phyloP scores from a whole-genome alignment of 1,140 invertebrate species.

The Stegodyphus dumicola region DNA sequence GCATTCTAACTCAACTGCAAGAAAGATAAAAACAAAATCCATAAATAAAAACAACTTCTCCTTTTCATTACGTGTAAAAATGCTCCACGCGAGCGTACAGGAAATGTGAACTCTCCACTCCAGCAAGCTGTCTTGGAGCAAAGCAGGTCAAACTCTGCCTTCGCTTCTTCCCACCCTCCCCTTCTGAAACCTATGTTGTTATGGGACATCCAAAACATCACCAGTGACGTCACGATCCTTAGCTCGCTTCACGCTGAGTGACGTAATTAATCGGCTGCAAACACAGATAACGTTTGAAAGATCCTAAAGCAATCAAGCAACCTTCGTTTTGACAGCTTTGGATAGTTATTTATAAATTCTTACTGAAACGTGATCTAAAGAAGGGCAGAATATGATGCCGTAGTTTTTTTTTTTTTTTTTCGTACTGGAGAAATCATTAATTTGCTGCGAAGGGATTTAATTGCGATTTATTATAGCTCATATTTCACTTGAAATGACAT shows the following conservation, averaged over 20 bases:
- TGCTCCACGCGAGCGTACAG: neutral
- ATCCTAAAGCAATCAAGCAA: neutral
- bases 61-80: neutral
- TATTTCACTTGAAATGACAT: no score
- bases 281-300: neutral
- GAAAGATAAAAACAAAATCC: neutral
- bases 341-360: no score
- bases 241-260: neutral
- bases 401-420: no score
- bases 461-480: no score
- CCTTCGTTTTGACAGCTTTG: no score
- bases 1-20: no score
- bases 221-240: neutral
- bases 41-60: neutral
- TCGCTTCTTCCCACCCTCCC: neutral
- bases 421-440: no score
- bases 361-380: no score
- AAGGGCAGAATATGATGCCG: no score
- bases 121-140: neutral
- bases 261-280: slow-evolving; percentile 11
- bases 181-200: no score
- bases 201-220: no score
- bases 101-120: slow-evolving; percentile 16
- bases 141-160: slow-evolving; percentile 18
- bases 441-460: no score